A percentile compares a stretch with the other conserved stretches of the same genome.
These are phyloP conservation scores for Alces alces DNA, from an alignment of 2,113 vertebrate genomes.

Conservation along the genomic window DNA sequence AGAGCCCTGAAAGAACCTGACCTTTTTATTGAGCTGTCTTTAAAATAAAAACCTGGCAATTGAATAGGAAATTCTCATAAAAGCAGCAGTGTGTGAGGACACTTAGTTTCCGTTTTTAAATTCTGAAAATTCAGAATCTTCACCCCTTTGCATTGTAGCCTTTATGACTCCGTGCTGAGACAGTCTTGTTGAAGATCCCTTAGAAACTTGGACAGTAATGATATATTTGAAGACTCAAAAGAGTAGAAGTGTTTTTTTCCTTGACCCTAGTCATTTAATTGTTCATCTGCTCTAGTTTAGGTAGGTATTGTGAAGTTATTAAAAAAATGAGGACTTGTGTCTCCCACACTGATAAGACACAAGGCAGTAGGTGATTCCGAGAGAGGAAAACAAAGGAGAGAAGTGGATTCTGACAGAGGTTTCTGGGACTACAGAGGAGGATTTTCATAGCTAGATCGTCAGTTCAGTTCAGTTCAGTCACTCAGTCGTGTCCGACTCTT, in stretches of 20 bases:
- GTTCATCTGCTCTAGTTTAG: background rate
- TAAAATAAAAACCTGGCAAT: background rate
- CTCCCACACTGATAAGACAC: background rate
- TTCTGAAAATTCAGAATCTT: background rate
- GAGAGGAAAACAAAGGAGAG: slow-evolving; percentile 24
- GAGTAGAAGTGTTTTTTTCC: background rate
- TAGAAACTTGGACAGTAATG: background rate
- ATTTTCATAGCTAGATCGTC: background rate
- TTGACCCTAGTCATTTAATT: background rate
- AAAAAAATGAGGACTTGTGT: background rate
- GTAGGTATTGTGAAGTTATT: background rate
- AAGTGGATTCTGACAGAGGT: background rate
- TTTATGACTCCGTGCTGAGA: background rate
- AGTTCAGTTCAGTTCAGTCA: too few species aligned
- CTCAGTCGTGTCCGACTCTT: too few species aligned
- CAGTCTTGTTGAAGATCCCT: background rate
- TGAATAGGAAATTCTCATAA: slow-evolving; percentile 9
- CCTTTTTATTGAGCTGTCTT: background rate
- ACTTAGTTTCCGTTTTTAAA: background rate
- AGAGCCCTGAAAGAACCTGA: slow-evolving; percentile 25
- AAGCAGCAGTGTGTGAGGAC: background rate
- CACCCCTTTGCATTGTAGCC: background rate
- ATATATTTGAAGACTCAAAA: background rate
- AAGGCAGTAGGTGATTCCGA: slow-evolving; percentile 33
- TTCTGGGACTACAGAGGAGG: background rate